Evolutionary conservation across 2,113 vertebrate genomes (phyloP), one percentile per base, ranked within the genome.

Genomic region (Corvus moneduloides): DNA sequence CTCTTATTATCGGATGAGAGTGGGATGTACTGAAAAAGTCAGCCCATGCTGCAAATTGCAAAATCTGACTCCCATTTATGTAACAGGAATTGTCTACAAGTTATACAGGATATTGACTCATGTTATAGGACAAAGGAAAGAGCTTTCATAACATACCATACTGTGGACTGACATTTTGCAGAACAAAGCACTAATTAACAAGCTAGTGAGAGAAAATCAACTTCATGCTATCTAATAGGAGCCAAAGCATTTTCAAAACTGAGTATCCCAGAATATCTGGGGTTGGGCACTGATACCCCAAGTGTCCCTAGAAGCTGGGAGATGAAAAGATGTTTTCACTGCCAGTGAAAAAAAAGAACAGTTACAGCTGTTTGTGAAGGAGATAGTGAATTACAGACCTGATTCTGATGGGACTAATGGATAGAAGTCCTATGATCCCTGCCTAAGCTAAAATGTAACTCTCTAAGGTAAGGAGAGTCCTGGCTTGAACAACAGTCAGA

Each of bases 71-170:
- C 81, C 87, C 56, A 92, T 80, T 96, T 93, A 84, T 95, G 96
- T 84, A 95, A 96, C 91, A 94, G 86, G 86, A 97, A 97, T 96
- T 89, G 73, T 93, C 94, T 67, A 91, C 87, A 92, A 78, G 59
- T 93, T 84, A 49, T 64, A 68, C 95, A 96, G 96, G 95, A 97
- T 97, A 96, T 88, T 97, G 96, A 96, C 95, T 97, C 97, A 96
- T 8, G 21, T 44, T 2, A 5, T 33, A 88, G 90, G 92, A 96
- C 96, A 96, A 95, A 96, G 80, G 84, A 95, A 96, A 84, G 44
- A 62, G 49, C 80, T 93, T 93, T 96, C 83, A 90, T 90, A 95
- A 92, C 64, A 76, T 54, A 73, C 58, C 54, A 62, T 11, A 52
- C 64, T 75, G 84, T 23, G 66, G 35, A 58, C 33, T 75, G 9